A percentile compares a stretch with the other conserved stretches of the same genome.
Evolutionary conservation across 2,113 vertebrate species (phyloP).

Genomic region (Leucoraja erinaceus): DNA sequence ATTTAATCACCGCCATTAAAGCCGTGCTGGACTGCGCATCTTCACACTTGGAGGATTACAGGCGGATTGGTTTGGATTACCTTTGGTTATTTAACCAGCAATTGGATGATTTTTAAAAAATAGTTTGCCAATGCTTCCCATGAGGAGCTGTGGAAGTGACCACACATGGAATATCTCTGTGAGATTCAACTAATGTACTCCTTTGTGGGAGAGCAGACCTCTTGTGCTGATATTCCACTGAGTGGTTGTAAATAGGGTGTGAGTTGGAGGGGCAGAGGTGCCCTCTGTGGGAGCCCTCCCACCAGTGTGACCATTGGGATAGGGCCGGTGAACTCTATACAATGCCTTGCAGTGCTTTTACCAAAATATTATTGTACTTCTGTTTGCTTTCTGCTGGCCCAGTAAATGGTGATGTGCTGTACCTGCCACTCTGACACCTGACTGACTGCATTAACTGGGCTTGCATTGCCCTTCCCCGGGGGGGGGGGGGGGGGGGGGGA

Average conservation of each 20-base stretch:
- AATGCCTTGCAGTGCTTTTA: not conserved
- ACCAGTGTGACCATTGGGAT: not conserved
- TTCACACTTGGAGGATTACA: not conserved
- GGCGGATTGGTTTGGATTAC: not conserved
- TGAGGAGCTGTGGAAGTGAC: not conserved
- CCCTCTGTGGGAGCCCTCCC: not conserved
- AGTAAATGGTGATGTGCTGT: slow-evolving; percentile 4
- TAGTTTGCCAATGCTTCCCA: not conserved
- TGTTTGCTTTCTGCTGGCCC: not conserved
- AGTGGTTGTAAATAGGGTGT: not conserved
- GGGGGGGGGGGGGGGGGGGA: not conserved
- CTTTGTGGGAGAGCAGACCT: not conserved
- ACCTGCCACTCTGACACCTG: not conserved
- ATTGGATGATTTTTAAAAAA: not conserved
- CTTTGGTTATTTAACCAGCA: not conserved
- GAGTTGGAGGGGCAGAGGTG: too few relatives aligned
- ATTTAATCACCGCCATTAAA: not conserved
- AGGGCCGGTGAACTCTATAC: not conserved
- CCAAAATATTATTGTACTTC: not conserved
- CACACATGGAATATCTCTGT: not conserved
- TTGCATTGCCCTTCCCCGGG: not conserved
- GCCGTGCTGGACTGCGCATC: not conserved
- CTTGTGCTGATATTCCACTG: not conserved
- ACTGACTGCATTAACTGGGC: not conserved
- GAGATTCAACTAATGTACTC: slow-evolving; percentile 4